Evolutionary conservation across 2,797 vertebrate species (phyloP), one percentile per base, ranked within the genome.

Genomic region (Anolis apletophallus): DNA sequence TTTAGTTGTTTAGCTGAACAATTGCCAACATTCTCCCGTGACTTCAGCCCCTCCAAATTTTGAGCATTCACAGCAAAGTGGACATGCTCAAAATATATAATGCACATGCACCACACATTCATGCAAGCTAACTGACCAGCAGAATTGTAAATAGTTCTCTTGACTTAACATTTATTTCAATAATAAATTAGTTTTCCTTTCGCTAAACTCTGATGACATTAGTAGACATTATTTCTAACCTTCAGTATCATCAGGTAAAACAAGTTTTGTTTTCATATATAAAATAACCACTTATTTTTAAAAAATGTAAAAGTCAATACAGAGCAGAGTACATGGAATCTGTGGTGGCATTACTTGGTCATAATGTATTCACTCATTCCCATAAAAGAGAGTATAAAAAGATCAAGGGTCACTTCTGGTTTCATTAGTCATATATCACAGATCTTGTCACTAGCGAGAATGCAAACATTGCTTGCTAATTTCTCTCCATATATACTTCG

Each of bases 271-370:
- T 83, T 81, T 79, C 61, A 93, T 90, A 93, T 94, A 94, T 92
- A 95, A 95, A 96, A 95, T 88, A 64, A 91, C 46, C 87, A 80
- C 74, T 85, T n/a, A 83, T 81, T 88, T 67, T 21, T 23, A 91
- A 93, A 93, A 78, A 87, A 91, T 84, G 89, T 94, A 88, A 93
- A 96, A 95, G 92, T 73, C 80, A 84, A 81, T 83, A 90, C 55
- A 79, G 86, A 78, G 50, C 72, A 90, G 9, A 73, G 85, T 88
- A 88, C 50, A 80, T 14, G 26, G 89, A 81, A 89, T 79, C 17
- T 34, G 34, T 77, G 87, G 91, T 11, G 91, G 73, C 29, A 85
- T 88, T 89, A 74, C 52, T 73, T 77, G 90, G 69, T 87, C 34
- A 0, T 83, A 90, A 73, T 88, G 86, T 67, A 88, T 61, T 90